Base-by-base conservation (phyloP, 2,797 vertebrate species). In the Oreortyx pictus region DNA sequence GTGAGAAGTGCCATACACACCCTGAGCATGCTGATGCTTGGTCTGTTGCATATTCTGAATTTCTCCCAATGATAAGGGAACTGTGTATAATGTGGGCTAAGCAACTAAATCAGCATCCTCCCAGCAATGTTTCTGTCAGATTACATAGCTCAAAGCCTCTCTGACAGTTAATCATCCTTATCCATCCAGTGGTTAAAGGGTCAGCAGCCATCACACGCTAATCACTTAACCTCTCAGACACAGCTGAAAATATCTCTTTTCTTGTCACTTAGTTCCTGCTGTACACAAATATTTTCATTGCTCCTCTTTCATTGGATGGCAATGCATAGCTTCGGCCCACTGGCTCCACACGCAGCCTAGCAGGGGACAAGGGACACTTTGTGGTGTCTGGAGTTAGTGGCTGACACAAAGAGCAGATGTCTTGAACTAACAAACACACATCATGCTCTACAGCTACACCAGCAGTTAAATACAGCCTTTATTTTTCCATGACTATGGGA, bases 391-490 rank as follows among this genome's bases (percentile, higher is more conserved):
- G 92, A 96, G 94, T 94, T 97, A 92, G 97, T 95, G 95, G 94
- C 79, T 98, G 97, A 97, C 97, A 98, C 95, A 98, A 97, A 97
- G 93, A 98, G 97, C 96, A 97, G 97, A 98, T 98, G 97, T 97
- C 96, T 98, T 97, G 97, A 96, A 97, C 97, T 98, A 98, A 98
- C 98, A 98, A 98, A 98, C 64, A 79, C 79, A 94, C 97, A 96
- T 95, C 95, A 95, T 94, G 94, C 72, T 62, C 86, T 96, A 92
- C 87, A 95, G 95, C 80, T 96, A 87, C 92, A 96, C 95, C 91
- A 97, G 87, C 92, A 96, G 89, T 95, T 95, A 95, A 96, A 97
- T 95, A 86, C 96, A 57, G 64, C 89, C 88, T 96, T 93, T 93
- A 74, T 94, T 94, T 97, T 96, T 80, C 73, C 88, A 84, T 91